These are phyloP conservation scores for Scaptodrosophila latifasciaeformis DNA, from an alignment of 2,888 invertebrate species.

Conservation along the genomic window DNA sequence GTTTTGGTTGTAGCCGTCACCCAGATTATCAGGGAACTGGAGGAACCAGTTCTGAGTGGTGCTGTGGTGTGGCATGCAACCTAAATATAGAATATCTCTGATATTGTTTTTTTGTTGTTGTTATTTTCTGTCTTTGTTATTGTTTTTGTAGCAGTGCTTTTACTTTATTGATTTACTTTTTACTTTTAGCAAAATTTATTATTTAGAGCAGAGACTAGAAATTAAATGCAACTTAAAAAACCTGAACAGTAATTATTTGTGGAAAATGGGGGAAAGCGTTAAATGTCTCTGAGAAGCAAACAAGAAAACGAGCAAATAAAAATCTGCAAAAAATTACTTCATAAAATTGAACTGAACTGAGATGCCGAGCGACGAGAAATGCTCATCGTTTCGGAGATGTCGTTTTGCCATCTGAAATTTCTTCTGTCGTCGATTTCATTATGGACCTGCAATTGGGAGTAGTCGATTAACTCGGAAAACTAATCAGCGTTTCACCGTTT, in stretches of 20 bases:
- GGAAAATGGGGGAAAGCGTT: background rate
- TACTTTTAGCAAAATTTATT: slow-evolving; percentile 17
- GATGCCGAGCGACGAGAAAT: no score
- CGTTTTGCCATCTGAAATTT: no score
- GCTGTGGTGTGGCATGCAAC: slow-evolving; percentile 53
- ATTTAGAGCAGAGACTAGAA: slow-evolving; percentile 20
- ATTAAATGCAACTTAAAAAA: slow-evolving; percentile 1
- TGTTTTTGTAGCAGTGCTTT: slow-evolving; percentile 37
- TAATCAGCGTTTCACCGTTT: no score
- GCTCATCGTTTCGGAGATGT: no score
- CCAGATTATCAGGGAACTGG: slow-evolving; percentile 74
- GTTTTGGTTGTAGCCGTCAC: slow-evolving; percentile 60
- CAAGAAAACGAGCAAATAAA: slow-evolving; percentile 9
- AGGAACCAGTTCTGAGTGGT: slow-evolving; percentile 67
- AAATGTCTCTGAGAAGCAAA: slow-evolving; percentile 15
- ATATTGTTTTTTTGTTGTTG: slow-evolving; percentile 24
- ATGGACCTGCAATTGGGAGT: no score
- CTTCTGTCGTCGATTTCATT: slow-evolving; percentile 13
- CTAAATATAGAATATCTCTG: slow-evolving; percentile 67
- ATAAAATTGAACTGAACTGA: slow-evolving; percentile 4
- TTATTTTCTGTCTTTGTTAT: slow-evolving; percentile 19
- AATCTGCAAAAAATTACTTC: slow-evolving; percentile 8
- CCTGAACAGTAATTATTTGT: slow-evolving; percentile 4
- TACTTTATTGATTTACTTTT: slow-evolving; percentile 18
- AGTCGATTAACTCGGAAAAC: no score